Evolutionary conservation across 2,113 vertebrate genomes (phyloP).

Genomic region (Elephas maximus): DNA sequence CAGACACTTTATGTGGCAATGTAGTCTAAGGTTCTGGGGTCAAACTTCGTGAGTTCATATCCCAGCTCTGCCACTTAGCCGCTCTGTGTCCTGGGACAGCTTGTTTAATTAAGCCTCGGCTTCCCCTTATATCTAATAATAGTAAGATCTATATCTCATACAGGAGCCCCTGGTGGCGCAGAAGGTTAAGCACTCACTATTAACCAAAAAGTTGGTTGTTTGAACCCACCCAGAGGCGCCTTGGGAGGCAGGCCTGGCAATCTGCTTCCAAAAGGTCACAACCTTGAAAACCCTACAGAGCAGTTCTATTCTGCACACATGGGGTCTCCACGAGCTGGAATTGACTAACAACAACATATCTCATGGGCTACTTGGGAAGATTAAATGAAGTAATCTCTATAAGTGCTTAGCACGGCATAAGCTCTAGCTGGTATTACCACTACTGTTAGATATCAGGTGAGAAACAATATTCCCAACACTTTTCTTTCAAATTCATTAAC

Average conservation of each 20-base stretch:
- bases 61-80: background rate
- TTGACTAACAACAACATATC: background rate
- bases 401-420: background rate
- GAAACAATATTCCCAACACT: background rate
- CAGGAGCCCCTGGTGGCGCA: background rate
- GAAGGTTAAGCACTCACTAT: background rate
- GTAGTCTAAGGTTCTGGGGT: background rate
- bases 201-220: background rate
- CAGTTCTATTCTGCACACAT: background rate
- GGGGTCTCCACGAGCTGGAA: background rate
- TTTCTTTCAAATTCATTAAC: background rate
- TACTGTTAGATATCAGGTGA: background rate
- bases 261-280: background rate
- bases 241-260: background rate
- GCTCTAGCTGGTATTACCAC: background rate
- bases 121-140: conserved; percentile 1
- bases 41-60: background rate
- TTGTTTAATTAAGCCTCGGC: background rate
- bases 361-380: background rate
- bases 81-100: background rate
- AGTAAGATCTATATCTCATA: background rate
- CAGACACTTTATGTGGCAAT: background rate
- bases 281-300: background rate
- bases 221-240: background rate
- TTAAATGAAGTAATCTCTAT: conserved; percentile 9